Base-by-base conservation (phyloP, 2,888 invertebrate genomes). In the Lymantria dispar region DNA sequence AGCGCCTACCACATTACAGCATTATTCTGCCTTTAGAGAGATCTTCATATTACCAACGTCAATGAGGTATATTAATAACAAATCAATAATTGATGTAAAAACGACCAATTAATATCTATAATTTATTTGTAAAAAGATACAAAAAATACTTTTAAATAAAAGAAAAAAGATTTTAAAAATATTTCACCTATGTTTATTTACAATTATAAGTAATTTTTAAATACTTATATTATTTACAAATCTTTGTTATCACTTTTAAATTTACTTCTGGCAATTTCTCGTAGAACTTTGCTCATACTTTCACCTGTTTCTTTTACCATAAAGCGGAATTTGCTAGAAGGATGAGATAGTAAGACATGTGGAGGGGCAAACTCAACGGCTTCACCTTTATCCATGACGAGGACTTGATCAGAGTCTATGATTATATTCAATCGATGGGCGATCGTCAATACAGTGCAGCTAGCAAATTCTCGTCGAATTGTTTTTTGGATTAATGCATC, bases 371-470 rank as follows among this genome's bases (percentile, higher is more conserved):
- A 95, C 85, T 96, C 95, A 45, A 93, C 93, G 14, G 95, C 93
- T 29, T 83, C 76, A 0, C 98, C 98, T 36, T 93, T 93, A 68
- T 96, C 95, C 94, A 98, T 95, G 0, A 98, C 97, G 44, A 98
- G 87, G 11, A 98, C 95, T 44, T 95, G 93, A 84, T 98, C 96
- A 0, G 96, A 96, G 78, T 98, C 98, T 95, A 98, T 98, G 56
- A 98, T 95, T 0, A 98, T 98, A 76, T 98, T 95, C 22, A 98
- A 88, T 33, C 98, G 93, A 83, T 98, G 98, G 2, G 98, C 98
- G 31, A 98, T 97, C 0, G 97, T 98, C 15, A 98, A 83, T 10
- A 98, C 97, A 0, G 97, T 97, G 76, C 97, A 98, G 0, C 94
- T 74, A 7, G 91, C 87, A 72, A 98, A 98, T 78, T 95, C 94